Conservation (phyloP, 2,888 invertebrate species). For the Pheosia gnoma region DNA sequence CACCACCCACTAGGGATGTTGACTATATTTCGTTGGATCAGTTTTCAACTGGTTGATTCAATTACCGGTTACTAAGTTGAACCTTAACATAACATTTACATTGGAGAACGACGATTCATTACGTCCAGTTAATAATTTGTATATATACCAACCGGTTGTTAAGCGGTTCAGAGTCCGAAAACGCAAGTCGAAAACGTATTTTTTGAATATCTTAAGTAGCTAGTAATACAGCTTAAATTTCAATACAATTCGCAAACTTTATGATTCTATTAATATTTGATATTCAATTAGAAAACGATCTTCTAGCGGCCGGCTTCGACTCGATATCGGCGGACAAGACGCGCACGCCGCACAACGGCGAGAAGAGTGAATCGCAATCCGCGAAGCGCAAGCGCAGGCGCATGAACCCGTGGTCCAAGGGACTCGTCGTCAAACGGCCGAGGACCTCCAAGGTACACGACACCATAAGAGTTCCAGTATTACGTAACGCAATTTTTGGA, state of each 20-base stretch:
- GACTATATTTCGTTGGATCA: too few species aligned
- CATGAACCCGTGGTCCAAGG: constrained; percentile 77
- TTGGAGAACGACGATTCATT: too few species aligned
- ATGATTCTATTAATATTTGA: constrained; percentile 8
- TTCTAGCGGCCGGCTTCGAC: constrained; percentile 50
- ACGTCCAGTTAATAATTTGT: too few species aligned
- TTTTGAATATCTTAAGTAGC: background rate
- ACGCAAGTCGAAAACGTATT: too few species aligned
- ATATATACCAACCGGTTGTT: too few species aligned
- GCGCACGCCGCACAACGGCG: constrained; percentile 66
- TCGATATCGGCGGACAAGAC: constrained; percentile 54
- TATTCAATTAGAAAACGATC: constrained; percentile 6
- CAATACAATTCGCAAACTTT: constrained; percentile 1
- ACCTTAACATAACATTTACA: too few species aligned
- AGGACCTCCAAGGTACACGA: constrained; percentile 69
- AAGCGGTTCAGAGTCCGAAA: too few species aligned
- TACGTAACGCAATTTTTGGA: too few species aligned
- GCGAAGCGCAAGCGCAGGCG: constrained; percentile 70
- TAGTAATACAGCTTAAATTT: background rate
- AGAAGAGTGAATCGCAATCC: constrained; percentile 64
- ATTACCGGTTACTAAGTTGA: too few species aligned
- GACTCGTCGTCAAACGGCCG: constrained; percentile 67
- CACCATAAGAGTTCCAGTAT: too few species aligned
- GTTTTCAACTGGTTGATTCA: too few species aligned
- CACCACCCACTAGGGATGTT: too few species aligned